Evolutionary conservation across 1,140 invertebrate species (phyloP).

Genomic region (Thalassaphorura encarpata): DNA sequence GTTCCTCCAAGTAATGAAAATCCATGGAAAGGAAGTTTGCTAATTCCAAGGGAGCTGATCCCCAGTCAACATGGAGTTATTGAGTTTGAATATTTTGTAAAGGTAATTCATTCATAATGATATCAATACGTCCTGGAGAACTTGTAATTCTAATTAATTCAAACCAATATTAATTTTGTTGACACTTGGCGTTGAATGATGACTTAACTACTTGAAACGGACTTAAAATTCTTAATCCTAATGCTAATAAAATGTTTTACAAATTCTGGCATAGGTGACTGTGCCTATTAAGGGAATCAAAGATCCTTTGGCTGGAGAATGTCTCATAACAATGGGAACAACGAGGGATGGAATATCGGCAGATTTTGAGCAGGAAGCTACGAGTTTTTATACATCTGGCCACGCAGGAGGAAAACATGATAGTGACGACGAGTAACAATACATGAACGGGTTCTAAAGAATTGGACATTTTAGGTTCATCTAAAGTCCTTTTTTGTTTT

Average conservation of each 20-base stretch:
- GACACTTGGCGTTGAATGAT: too few species aligned
- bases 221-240: background rate
- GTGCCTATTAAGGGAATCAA: background rate
- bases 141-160: too few species aligned
- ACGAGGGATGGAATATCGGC: background rate
- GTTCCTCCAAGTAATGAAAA: background rate
- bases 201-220: background rate
- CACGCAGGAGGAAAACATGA: too few species aligned
- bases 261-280: background rate
- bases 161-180: too few species aligned
- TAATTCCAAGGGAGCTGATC: background rate
- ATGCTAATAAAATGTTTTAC: background rate
- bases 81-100: background rate
- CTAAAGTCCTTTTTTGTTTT: too few species aligned
- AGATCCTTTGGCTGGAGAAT: background rate
- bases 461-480: too few species aligned
- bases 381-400: background rate
- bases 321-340: background rate
- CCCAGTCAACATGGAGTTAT: background rate
- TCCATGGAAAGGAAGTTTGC: background rate
- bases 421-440: too few species aligned
- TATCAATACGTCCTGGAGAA: too few species aligned
- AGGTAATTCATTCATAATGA: background rate
- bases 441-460: too few species aligned
- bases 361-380: background rate